Conservation (phyloP, 35 echinoderm and acorn worm genomes). For the Ophioderma brevispina region DNA sequence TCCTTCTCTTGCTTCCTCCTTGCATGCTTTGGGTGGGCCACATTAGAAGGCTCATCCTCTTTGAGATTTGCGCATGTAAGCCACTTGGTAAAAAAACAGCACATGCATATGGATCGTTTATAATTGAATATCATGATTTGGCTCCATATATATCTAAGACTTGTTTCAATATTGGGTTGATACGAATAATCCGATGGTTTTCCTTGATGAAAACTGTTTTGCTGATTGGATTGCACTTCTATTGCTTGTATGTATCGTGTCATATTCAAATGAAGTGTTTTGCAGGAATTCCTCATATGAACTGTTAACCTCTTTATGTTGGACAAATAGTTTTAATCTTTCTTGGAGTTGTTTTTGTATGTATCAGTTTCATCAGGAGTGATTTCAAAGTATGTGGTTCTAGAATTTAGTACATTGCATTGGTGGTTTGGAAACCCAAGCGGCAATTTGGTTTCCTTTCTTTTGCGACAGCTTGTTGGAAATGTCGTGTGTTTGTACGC, state of each 20-base stretch:
- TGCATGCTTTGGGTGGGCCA: conserved; percentile 30
- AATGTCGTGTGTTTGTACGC: not conserved
- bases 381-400: not conserved
- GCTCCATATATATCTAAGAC: conserved; percentile 58
- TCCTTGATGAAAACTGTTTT: conserved; percentile 28
- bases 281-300: conserved; percentile 33
- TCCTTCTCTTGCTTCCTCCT: conserved; percentile 52
- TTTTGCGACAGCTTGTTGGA: not conserved
- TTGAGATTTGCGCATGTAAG: conserved; percentile 79
- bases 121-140: conserved; percentile 73
- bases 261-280: too few relatives aligned
- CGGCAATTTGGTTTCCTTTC: not conserved
- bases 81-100: conserved; percentile 53
- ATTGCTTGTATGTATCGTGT: conserved; percentile 29
- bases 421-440: not conserved
- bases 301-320: conserved; percentile 9
- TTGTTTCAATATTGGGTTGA: conserved; percentile 51
- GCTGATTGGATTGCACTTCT: conserved; percentile 2
- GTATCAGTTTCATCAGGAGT: not conserved
- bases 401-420: not conserved
- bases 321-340: not conserved
- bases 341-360: not conserved
- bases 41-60: conserved; percentile 63
- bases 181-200: conserved; percentile 33
- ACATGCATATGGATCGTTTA: conserved; percentile 51